Percentiles rank a stretch among this genome's conserved stretches.
These are phyloP conservation scores for Belgica antarctica DNA, from an alignment of 2,888 invertebrate genomes.

Conservation along the genomic window DNA sequence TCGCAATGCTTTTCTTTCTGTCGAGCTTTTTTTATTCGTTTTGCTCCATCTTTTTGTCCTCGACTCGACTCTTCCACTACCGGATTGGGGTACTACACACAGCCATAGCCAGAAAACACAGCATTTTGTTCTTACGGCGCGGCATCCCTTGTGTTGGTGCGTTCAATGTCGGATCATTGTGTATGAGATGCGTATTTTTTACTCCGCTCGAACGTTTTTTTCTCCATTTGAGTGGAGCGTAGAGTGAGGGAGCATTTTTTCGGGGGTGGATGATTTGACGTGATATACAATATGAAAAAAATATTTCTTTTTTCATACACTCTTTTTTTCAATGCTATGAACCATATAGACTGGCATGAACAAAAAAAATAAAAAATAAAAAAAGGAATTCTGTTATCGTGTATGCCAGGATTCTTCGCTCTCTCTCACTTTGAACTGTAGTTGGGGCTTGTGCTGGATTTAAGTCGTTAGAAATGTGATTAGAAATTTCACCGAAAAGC, in stretches of 20 bases:
- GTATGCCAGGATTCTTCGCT: conserved; percentile 35
- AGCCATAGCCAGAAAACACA: neutral
- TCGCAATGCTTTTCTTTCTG: neutral
- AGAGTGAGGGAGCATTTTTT: conserved; percentile 15
- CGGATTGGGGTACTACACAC: neutral
- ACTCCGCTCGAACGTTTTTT: neutral
- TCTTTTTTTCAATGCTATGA: conserved; percentile 19
- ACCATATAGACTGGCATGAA: conserved; percentile 17
- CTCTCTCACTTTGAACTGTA: conserved; percentile 12
- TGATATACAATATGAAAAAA: conserved; percentile 41
- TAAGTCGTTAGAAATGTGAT: no score
- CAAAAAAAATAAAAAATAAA: neutral
- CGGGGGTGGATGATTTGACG: conserved; percentile 29
- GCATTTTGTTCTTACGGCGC: neutral
- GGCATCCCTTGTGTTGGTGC: neutral
- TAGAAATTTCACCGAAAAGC: no score
- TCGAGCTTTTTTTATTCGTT: conserved; percentile 26
- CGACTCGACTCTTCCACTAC: no score
- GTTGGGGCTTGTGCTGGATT: no score
- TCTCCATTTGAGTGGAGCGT: neutral
- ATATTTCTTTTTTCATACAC: conserved; percentile 23
- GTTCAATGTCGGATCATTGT: conserved; percentile 4
- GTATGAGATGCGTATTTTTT: conserved; percentile 36
- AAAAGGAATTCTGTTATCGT: conserved; percentile 34
- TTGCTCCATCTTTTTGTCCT: conserved; percentile 2